These are phyloP conservation scores for Sialis fuliginosa DNA, from an alignment of 2,888 invertebrate genomes.

Conservation along the genomic window DNA sequence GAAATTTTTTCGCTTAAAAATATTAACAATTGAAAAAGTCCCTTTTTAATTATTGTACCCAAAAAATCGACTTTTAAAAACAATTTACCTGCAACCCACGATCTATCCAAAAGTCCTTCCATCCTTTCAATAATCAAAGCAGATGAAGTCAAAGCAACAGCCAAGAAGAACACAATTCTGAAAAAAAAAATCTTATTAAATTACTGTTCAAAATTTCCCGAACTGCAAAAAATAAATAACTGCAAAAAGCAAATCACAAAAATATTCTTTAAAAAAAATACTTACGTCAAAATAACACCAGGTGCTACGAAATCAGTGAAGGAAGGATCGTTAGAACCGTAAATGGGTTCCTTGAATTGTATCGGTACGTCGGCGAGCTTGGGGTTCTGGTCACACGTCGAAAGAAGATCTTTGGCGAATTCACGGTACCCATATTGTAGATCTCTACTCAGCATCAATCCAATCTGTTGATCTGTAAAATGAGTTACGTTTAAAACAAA, in stretches of 20 bases:
- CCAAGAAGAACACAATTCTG: slow-evolving; percentile 92
- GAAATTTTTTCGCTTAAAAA: too few relatives aligned
- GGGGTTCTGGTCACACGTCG: slow-evolving; percentile 60
- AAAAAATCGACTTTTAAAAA: too few relatives aligned
- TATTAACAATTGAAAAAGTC: too few relatives aligned
- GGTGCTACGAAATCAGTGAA: slow-evolving; percentile 95
- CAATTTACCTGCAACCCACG: slow-evolving; percentile 62
- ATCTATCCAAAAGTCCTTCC: slow-evolving; percentile 80
- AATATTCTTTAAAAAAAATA: slow-evolving; percentile 10
- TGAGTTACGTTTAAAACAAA: slow-evolving; percentile 1
- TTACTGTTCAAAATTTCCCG: background rate
- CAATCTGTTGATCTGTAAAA: slow-evolving; percentile 72
- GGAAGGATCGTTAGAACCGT: slow-evolving; percentile 74
- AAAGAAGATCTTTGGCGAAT: slow-evolving; percentile 59
- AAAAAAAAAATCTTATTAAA: slow-evolving; percentile 11
- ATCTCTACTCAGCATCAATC: slow-evolving; percentile 71
- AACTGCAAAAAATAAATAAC: background rate
- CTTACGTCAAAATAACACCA: slow-evolving; percentile 84
- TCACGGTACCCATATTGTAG: slow-evolving; percentile 72
- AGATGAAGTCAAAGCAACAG: slow-evolving; percentile 84
- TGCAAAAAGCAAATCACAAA: background rate
- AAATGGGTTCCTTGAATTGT: slow-evolving; percentile 76
- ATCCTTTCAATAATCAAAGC: slow-evolving; percentile 80
- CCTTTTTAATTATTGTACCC: background rate
- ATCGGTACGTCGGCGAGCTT: slow-evolving; percentile 78